Percentiles rank a stretch among this genome's conserved stretches.
phyloP scores from a whole-genome alignment of 37 sponge, comb jelly and placozoan genomes.

The Haliclona indistincta region DNA sequence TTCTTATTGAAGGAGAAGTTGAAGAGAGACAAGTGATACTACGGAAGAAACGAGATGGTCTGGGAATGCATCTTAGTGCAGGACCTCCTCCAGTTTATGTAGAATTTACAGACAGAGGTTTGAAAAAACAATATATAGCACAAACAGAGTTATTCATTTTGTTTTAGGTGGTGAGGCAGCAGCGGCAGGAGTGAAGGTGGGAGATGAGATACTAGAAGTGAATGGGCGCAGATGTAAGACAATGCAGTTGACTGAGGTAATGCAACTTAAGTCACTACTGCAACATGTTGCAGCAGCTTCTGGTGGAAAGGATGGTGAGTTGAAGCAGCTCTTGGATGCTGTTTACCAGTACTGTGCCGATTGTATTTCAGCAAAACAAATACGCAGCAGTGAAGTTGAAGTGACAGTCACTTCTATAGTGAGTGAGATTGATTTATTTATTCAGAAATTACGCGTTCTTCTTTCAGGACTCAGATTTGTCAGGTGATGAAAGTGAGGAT shows the following conservation, averaged over 20 bases:
- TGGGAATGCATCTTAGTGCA: constrained; percentile 37
- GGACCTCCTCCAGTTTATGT: constrained; percentile 53
- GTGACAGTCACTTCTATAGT: no score
- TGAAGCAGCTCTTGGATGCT: no score
- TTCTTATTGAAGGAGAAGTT: background rate
- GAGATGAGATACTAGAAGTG: constrained; percentile 48
- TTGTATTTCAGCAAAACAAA: no score
- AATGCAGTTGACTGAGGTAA: constrained; percentile 18
- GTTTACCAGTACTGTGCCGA: no score
- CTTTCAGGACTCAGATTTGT: background rate
- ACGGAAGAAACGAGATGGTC: background rate
- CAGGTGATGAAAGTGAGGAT: background rate
- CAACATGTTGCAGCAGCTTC: constrained; percentile 17
- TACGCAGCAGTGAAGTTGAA: no score
- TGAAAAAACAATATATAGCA: background rate
- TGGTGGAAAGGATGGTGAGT: no score
- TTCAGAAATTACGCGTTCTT: background rate
- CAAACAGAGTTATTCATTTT: background rate
- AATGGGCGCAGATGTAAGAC: constrained; percentile 38
- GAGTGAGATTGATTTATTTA: no score
- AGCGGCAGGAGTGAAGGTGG: constrained; percentile 34
- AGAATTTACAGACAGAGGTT: constrained; percentile 37
- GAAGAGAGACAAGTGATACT: background rate
- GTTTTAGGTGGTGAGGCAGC: constrained; percentile 29
- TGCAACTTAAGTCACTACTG: constrained; percentile 36